Conservation (phyloP, 2,113 vertebrate species). For the Chamaea fasciata region DNA sequence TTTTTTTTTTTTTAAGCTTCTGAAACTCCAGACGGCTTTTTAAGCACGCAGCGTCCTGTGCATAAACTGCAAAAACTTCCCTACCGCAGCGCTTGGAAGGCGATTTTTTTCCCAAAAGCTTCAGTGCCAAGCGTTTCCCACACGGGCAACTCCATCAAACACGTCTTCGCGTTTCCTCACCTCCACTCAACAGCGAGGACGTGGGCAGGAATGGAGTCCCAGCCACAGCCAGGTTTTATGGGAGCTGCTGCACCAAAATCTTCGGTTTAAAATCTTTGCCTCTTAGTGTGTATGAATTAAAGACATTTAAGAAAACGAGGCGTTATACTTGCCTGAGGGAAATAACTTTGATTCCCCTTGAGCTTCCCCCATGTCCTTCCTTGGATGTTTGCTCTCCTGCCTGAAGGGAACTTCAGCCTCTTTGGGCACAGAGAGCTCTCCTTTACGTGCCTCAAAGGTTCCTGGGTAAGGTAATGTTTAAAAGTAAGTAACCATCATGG, state of each 20-base stretch:
- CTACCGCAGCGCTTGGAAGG: neutral
- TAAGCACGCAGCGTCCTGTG: neutral
- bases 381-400: neutral
- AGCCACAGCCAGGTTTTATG: rapidly evolving
- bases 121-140: neutral
- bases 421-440: neutral
- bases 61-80: neutral
- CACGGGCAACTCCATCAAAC: neutral
- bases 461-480: neutral
- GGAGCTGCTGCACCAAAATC: neutral
- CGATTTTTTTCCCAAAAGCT: neutral
- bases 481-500: neutral
- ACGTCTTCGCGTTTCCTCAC: neutral
- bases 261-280: neutral
- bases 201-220: neutral
- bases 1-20: neutral
- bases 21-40: neutral
- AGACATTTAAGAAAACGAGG: neutral
- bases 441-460: rapidly evolving
- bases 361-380: neutral
- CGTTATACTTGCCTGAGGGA: neutral
- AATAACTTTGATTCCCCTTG: neutral
- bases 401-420: neutral
- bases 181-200: neutral
- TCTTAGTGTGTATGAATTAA: neutral